Base-by-base conservation (phyloP, 2,113 vertebrate species). In the Penelope pileata region DNA sequence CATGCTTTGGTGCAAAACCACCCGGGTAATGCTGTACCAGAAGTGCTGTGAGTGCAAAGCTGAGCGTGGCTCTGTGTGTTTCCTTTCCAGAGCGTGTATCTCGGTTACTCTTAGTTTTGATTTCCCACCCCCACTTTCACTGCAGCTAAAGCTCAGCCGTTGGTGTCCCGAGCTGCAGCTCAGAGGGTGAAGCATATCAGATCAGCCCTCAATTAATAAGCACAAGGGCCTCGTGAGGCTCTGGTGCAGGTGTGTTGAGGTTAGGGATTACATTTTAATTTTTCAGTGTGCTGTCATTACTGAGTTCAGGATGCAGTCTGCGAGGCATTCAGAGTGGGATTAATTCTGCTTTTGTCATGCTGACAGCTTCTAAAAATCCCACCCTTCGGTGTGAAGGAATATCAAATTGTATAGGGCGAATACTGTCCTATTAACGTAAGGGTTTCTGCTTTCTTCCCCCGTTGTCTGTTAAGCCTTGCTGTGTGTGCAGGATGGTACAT, bases 401-500 rank as follows among this genome's bases (percentile, higher is more conserved):
- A 21, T 2, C 18, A 42, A 19, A 26, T 14, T 42, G 89, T 50
- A 7, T 2, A 24, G n/a, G 42, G 40, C 58, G 67, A 86, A 56
- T 16, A 64, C 34, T 8, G 0, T 34, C 74, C 32, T 47, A 16
- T 10, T 15, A 63, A 7, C 53, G 9, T 29, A 3, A 66, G 47
- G 60, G 42, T 32, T 86, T 50, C 47, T 83, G 75, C 85, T 66
- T 24, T 38, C 80, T 78, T 51, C 60, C 60, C 60, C 60, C 51
- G n/a, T 34, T 69, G 81, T 51, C 90, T 94, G 82, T 21, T 83
- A 48, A 94, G 32, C 86, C 48, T 77, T 67, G 74, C 80, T 3
- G 16, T 16, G 30, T 2, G 11, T 91, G 92, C 94, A 97, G 96
- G 93, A 94, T 80, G 36, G 90, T 79, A 94, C 93, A 95, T 91